phyloP scores from a whole-genome alignment of 2,113 vertebrate genomes.

The Tautogolabrus adspersus region DNA sequence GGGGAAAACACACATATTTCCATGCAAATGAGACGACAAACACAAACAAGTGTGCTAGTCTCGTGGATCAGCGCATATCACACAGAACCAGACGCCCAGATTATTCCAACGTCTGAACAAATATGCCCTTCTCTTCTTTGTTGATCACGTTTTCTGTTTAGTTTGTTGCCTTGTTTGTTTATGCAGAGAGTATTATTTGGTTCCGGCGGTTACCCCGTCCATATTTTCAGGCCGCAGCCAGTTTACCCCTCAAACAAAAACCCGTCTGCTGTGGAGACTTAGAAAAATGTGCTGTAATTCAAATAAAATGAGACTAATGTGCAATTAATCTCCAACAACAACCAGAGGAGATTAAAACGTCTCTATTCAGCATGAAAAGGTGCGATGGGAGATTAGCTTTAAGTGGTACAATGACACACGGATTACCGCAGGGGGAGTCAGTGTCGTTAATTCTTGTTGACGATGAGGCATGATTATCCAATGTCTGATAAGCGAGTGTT shows the following conservation, averaged over 20 bases:
- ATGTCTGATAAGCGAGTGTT: conserved; percentile 58
- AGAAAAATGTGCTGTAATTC: conserved; percentile 51
- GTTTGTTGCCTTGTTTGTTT: conserved; percentile 66
- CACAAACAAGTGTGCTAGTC: conserved; percentile 70
- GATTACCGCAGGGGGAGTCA: conserved; percentile 16
- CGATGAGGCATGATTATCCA: conserved; percentile 45
- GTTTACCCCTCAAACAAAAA: conserved; percentile 15
- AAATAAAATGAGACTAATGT: conserved; percentile 54
- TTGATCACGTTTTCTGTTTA: conserved; percentile 52
- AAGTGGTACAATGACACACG: conserved; percentile 45
- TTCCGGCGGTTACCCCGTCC: conserved; percentile 30
- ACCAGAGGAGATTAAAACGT: conserved; percentile 48
- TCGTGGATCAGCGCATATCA: conserved; percentile 62
- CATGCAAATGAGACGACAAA: conserved; percentile 73
- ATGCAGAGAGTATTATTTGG: conserved; percentile 44
- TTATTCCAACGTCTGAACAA: conserved; percentile 62
- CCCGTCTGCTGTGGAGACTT: background rate
- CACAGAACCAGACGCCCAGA: conserved; percentile 58
- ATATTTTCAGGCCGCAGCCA: conserved; percentile 34
- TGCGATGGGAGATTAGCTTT: conserved; percentile 49
- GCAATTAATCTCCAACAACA: conserved; percentile 55
- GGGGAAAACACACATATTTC: conserved; percentile 60
- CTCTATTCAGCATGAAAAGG: conserved; percentile 53
- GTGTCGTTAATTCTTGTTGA: conserved; percentile 29
- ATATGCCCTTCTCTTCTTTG: conserved; percentile 50